phyloP scores from a whole-genome alignment of 2,113 vertebrate species.

The Actenoides hombroni region DNA sequence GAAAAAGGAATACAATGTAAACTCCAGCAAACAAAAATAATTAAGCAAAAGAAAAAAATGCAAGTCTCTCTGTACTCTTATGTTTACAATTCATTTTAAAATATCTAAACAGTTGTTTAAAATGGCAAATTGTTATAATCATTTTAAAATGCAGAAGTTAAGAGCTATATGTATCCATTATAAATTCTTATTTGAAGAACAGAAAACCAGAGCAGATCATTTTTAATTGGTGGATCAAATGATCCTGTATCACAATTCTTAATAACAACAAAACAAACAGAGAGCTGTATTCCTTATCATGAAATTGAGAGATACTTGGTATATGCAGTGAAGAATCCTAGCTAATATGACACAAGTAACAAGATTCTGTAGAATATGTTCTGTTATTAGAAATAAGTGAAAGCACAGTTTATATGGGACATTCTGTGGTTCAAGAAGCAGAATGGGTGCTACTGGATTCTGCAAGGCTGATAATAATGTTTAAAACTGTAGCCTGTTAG shows the following conservation, averaged over 20 bases:
- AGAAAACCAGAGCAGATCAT: not conserved
- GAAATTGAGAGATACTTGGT: not conserved
- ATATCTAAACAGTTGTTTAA: not conserved
- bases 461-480: not conserved
- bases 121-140: not conserved
- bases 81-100: not conserved
- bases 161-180: not conserved
- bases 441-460: not conserved
- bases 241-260: not conserved
- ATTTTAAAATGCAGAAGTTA: not conserved
- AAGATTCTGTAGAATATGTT: not conserved
- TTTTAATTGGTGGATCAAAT: not conserved
- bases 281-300: not conserved
- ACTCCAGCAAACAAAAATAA: not conserved
- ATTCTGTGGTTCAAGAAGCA: not conserved
- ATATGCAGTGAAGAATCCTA: not conserved
- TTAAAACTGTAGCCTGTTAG: not conserved
- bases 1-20: not conserved
- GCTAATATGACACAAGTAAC: not conserved
- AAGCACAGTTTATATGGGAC: not conserved
- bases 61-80: not conserved
- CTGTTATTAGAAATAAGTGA: not conserved
- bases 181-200: not conserved
- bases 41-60: fast-evolving
- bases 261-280: not conserved